A percentile compares a stretch with the other conserved stretches of the same genome.
Conservation (phyloP, 2,797 vertebrate species). For the Silurus lanzhouensis region DNA sequence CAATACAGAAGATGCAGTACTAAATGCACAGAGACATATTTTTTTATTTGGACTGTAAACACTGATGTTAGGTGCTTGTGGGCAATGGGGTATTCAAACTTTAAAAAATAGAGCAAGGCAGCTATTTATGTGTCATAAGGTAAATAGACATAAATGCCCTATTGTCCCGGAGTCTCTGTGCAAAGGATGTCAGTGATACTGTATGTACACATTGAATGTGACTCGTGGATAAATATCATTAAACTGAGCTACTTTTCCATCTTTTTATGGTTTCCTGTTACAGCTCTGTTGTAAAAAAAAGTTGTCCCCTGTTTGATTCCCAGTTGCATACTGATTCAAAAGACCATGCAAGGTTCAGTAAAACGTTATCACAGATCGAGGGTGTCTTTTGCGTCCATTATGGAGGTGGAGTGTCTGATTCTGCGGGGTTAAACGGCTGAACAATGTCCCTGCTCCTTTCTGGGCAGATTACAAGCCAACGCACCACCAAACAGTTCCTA, state of each 20-base stretch:
- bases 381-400: constrained; percentile 4
- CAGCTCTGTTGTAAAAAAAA: neutral
- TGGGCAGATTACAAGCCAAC: constrained; percentile 39
- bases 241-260: neutral
- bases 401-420: constrained; percentile 65
- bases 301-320: neutral
- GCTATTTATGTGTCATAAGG: neutral
- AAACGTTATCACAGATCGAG: neutral
- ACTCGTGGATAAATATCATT: neutral
- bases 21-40: neutral
- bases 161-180: neutral
- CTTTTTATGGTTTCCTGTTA: constrained; percentile 3
- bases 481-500: constrained; percentile 53
- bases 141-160: neutral
- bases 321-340: neutral
- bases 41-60: neutral
- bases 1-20: neutral
- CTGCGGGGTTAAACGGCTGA: constrained; percentile 65
- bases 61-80: neutral
- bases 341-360: neutral
- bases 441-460: constrained; percentile 62
- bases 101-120: neutral
- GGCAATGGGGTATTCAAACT: neutral
- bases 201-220: neutral
- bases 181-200: neutral